These are phyloP conservation scores for Hirtodrosophila trivittata DNA, from an alignment of 2,888 invertebrate genomes.

Conservation along the genomic window DNA sequence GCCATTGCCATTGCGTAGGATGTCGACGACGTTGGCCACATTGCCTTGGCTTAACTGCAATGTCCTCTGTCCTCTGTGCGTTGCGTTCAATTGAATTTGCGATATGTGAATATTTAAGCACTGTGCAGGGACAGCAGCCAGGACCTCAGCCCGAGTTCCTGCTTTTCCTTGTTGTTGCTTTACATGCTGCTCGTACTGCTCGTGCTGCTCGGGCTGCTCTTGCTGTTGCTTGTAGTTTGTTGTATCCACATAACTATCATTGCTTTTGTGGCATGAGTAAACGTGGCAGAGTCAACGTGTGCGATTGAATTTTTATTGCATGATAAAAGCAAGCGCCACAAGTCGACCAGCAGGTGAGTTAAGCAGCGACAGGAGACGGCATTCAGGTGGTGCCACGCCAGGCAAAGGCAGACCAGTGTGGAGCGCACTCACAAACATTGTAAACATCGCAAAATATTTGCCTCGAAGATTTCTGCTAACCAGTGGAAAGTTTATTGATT, in stretches of 20 bases:
- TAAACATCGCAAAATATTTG: slow-evolving; percentile 72
- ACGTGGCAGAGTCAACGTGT: slow-evolving; percentile 37
- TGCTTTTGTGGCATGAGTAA: slow-evolving; percentile 39
- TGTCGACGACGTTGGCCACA: slow-evolving; percentile 30
- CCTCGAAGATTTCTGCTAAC: slow-evolving; percentile 64
- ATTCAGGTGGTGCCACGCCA: not conserved
- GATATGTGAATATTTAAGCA: slow-evolving; percentile 79
- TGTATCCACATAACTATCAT: slow-evolving; percentile 69
- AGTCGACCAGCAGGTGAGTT: slow-evolving; percentile 61
- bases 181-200: not conserved
- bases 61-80: slow-evolving; percentile 57
- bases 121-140: slow-evolving; percentile 63
- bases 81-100: slow-evolving; percentile 77
- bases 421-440: slow-evolving; percentile 40
- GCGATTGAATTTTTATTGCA: slow-evolving; percentile 77
- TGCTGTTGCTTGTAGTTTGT: slow-evolving; percentile 41
- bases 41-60: slow-evolving; percentile 63
- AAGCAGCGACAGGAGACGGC: slow-evolving; percentile 24
- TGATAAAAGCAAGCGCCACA: slow-evolving; percentile 62
- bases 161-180: slow-evolving; percentile 27
- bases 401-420: no score
- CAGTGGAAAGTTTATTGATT: slow-evolving; percentile 70
- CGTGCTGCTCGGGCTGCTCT: slow-evolving; percentile 2
- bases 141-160: slow-evolving; percentile 11
- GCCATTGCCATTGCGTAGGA: slow-evolving; percentile 66